Evolutionary conservation across 2,888 invertebrate genomes (phyloP).

Genomic region (Cryptus armator): DNA sequence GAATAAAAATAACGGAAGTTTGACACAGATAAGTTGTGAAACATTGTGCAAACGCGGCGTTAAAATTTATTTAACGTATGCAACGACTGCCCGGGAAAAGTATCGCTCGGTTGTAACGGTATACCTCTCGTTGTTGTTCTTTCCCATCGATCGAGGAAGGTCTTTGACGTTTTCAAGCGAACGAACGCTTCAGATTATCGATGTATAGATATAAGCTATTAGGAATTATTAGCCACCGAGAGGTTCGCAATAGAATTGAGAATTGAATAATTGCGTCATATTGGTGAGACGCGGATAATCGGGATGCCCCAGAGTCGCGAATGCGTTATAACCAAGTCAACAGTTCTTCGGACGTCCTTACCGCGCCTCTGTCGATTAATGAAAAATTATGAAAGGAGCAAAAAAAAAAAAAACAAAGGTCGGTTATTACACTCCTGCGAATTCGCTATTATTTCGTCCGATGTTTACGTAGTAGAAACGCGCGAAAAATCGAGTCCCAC

Average conservation of each 20-base stretch:
- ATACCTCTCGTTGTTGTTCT: neutral
- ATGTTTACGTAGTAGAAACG: slow-evolving; percentile 27
- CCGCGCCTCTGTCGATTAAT: neutral
- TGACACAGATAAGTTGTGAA: slow-evolving; percentile 7
- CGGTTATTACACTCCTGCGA: slow-evolving; percentile 1
- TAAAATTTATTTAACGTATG: slow-evolving; percentile 24
- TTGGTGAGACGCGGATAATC: neutral
- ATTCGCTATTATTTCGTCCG: slow-evolving; percentile 22
- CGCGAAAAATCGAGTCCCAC: slow-evolving; percentile 54
- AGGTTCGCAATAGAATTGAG: neutral
- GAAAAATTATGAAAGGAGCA: neutral
- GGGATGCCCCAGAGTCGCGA: neutral
- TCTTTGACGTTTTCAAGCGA: neutral
- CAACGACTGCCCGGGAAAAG: slow-evolving; percentile 5
- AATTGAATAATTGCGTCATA: neutral
- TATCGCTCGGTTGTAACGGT: slow-evolving; percentile 27
- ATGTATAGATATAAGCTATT: neutral
- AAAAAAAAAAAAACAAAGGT: neutral
- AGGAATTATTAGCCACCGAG: neutral
- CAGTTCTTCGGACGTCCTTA: neutral
- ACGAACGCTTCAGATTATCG: slow-evolving; percentile 19
- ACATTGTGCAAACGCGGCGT: slow-evolving; percentile 16
- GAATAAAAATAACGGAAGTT: slow-evolving; percentile 4
- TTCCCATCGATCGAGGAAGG: neutral
- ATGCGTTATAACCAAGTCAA: neutral